Evolutionary conservation across 2,888 invertebrate species (phyloP), one percentile per base, ranked within the genome.

Genomic region (Pseudanteris insignis): DNA sequence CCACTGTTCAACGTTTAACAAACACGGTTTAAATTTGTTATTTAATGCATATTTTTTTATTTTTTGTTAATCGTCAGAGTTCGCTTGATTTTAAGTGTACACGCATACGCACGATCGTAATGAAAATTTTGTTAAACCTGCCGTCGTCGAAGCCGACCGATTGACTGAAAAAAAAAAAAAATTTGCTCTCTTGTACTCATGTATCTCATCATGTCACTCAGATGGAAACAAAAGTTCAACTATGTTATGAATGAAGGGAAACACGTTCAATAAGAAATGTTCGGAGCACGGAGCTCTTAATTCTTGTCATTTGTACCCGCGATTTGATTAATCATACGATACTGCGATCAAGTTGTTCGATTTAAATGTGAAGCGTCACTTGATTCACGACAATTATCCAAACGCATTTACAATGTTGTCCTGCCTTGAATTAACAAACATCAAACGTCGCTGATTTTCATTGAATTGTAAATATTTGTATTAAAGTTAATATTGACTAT

Each of bases 131-230:
- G 10, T 15, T 15, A 30, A 24, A 64, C 65, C 65, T 67, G 65
- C 65, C 67, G 59, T 65, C 65, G 61, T 59, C 64, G 65, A 65
- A 55, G 38, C 25, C 47, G 38, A 54, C 44, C 32, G 60, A 47
- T 63, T 41, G 34, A 55, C 9, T n/a, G 2, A 21, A 3, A 21
- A 7, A 3, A 21, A 7, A 2, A 26, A 26, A 26, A 26, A 44
- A 32, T 33, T 64, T 51, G 51, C 50, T 57, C 51, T 41, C 63
- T 53, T 46, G 34, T 34, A 37, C 62, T 30, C 28, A 33, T 36
- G 11, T 9, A 25, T 51, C 18, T 12, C 18, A 21, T 28, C 24
- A 48, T 11, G 24, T 32, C 18, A 47, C 10, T 25, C 12, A 12
- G n/a, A 48, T 34, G 7, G 6, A 24, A 9, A 32, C 2, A 28